Conservation (phyloP, 2,888 invertebrate species). For the Drosophila anomalipes region DNA sequence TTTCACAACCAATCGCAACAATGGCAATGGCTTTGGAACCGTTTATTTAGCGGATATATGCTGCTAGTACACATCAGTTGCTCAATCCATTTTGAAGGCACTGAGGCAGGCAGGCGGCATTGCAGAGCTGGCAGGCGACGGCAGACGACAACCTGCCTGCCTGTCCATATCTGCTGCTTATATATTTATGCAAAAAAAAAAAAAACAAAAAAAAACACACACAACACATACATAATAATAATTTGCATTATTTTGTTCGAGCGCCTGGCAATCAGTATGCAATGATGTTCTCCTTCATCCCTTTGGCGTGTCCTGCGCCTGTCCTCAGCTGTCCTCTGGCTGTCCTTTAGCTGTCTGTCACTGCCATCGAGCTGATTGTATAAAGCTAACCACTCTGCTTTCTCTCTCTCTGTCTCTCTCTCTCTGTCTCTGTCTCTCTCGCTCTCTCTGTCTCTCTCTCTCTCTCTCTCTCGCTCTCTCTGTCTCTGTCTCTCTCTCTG, state of each 20-base stretch:
- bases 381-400: constrained; percentile 62
- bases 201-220: not conserved
- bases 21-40: constrained; percentile 23
- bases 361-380: constrained; percentile 64
- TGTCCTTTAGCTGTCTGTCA: constrained; percentile 3
- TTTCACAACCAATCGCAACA: constrained; percentile 61
- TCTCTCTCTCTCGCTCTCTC: not conserved
- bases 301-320: constrained; percentile 1
- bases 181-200: constrained; percentile 45
- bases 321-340: constrained; percentile 1
- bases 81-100: constrained; percentile 42
- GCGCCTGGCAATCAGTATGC: constrained; percentile 53
- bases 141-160: not conserved
- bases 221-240: constrained; percentile 36
- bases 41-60: constrained; percentile 19
- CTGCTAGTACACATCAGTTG: constrained; percentile 17
- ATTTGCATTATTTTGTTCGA: constrained; percentile 48
- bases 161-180: constrained; percentile 30
- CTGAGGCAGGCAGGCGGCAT: not conserved
- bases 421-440: not conserved
- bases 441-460: not conserved
- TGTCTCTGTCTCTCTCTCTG: not conserved
- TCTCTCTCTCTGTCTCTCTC: not conserved
- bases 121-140: not conserved
- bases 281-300: constrained; percentile 33